Evolutionary conservation across 2,797 vertebrate genomes (phyloP).

Genomic region (Microtus agrestis): DNA sequence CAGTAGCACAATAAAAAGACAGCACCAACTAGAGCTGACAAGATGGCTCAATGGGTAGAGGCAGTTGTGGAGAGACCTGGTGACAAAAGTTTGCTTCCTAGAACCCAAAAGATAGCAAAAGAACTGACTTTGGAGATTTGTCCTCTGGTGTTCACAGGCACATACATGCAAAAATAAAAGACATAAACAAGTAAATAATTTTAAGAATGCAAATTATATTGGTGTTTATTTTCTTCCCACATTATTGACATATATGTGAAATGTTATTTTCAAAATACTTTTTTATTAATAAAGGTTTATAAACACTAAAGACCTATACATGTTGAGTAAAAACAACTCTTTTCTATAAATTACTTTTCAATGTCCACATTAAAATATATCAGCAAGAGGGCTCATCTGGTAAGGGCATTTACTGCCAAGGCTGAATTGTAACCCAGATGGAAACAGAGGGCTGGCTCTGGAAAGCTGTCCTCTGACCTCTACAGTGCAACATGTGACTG

Average conservation of each 20-base stretch:
- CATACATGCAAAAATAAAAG: not conserved
- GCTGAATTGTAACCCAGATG: not conserved
- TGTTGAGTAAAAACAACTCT: not conserved
- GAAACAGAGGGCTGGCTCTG: not conserved
- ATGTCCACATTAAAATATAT: not conserved
- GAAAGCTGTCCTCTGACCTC: not conserved
- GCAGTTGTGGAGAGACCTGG: not conserved
- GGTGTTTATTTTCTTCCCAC: conserved; percentile 14
- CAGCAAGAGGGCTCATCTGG: not conserved
- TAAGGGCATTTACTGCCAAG: not conserved
- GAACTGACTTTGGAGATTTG: not conserved
- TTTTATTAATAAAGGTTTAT: not conserved
- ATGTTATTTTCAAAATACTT: not conserved
- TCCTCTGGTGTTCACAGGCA: not conserved
- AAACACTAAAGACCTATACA: not conserved
- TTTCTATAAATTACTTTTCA: conserved; percentile 25
- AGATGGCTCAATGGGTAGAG: not conserved
- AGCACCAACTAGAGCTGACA: not conserved
- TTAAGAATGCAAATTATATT: conserved; percentile 18
- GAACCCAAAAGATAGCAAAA: not conserved
- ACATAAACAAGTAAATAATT: not conserved
- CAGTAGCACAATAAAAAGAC: conserved; percentile 51
- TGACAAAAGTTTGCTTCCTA: not conserved
- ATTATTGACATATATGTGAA: not conserved
- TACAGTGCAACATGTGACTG: not conserved